A percentile compares a stretch with the other conserved stretches of the same genome.
Conservation (phyloP, 1,140 invertebrate genomes). For the Nymphalis io region DNA sequence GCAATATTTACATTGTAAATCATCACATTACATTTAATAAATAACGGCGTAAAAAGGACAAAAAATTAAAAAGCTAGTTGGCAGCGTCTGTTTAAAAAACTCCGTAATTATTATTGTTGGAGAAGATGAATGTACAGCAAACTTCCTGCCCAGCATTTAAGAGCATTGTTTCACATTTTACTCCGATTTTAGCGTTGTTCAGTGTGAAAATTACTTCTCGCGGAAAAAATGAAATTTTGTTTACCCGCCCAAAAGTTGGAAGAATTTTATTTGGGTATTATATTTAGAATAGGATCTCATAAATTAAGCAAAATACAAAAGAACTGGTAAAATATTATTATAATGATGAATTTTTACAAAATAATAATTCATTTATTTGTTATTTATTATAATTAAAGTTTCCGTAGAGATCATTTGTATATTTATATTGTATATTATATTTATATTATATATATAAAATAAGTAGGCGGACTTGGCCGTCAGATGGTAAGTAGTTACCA, state of each 20-base stretch:
- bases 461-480: too few relatives aligned
- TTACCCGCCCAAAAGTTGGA: neutral
- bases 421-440: too few relatives aligned
- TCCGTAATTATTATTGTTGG: slow-evolving; percentile 7
- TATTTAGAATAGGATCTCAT: neutral
- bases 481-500: too few relatives aligned
- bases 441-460: too few relatives aligned
- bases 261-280: neutral
- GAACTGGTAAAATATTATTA: neutral
- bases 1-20: neutral
- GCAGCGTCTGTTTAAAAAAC: slow-evolving; percentile 9
- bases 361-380: too few relatives aligned
- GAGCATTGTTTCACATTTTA: slow-evolving; percentile 13
- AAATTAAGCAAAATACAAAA: neutral
- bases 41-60: neutral
- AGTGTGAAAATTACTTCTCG: slow-evolving; percentile 10
- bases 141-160: slow-evolving; percentile 10
- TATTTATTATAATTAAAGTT: too few relatives aligned
- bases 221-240: slow-evolving; percentile 6
- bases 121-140: slow-evolving; percentile 3
- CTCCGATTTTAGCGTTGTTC: slow-evolving; percentile 1
- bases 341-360: neutral
- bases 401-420: too few relatives aligned
- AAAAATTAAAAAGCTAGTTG: slow-evolving; percentile 7
- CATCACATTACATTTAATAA: neutral